Evolutionary conservation across 2,888 invertebrate genomes (phyloP), one percentile per base, ranked within the genome.

Genomic region (Malthinus flaveolus): DNA sequence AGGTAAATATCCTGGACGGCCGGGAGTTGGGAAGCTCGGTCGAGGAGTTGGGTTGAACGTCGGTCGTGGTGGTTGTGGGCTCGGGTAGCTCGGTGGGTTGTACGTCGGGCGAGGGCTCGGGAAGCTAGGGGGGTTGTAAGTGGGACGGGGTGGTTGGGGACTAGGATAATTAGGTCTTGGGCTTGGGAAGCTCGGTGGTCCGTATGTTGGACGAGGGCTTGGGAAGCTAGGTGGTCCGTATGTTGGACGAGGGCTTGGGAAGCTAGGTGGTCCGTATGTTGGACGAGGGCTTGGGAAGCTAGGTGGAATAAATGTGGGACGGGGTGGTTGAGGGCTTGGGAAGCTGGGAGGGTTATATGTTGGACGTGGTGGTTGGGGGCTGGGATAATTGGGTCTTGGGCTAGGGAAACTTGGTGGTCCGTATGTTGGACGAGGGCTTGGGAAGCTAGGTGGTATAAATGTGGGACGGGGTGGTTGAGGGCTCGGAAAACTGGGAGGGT

Each of bases 151-250:
- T 39, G 54, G 54, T 32, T 11, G 39, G 0, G 39, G 39, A 7
- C 39, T 39, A 12, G 39, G 39, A 2, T 15, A 39, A 3, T 15
- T 39, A 0, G 39, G 56, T 31, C 53, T 52, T 6, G 67, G 67
- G 47, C 37, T 46, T 48, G 54, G 61, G n/a, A 66, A 60, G 11
- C 62, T 46, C 6, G 61, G 55, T 15, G 55, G 54, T 39, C 56
- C 54, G 33, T 0, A 34, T 3, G 49, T 36, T n/a, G 56, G 48
- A 13, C 34, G 36, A 1, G 55, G 32, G 4, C 33, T 39, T 3
- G 31, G 33, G 1, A 37, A 37, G 9, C 42, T 32, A 31, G 35
- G 49, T 3, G 42, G 37, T 5, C 49, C 44, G 12, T 8, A 39
- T 8, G 60, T 48, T 12, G 47, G 52, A 4, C 34, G 44, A 5